Base-by-base conservation (phyloP, 1,140 invertebrate genomes). In the Drosophila leontia region DNA sequence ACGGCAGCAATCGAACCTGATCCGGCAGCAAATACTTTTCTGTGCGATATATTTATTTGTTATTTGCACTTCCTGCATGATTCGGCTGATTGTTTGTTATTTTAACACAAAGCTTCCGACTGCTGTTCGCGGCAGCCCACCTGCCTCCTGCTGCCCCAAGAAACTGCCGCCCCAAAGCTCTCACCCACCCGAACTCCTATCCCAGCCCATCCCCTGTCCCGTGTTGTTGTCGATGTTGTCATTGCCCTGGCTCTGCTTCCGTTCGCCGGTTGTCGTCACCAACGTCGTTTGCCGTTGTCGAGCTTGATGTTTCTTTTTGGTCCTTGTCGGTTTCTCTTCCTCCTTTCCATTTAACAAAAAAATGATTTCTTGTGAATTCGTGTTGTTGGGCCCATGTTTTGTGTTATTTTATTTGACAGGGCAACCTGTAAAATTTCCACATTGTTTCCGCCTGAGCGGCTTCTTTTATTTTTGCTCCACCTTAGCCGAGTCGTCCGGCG, bases 31-130 rank as follows among this genome's bases (percentile, higher is more conserved):
- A 61, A 72, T 56, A 50, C 60, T 60, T 61, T 74, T 50, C 80
- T 53, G 58, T 74, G 77, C 74, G 81, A 90, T 82, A 86, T 90
- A 90, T 90, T 91, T 90, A 90, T 90, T 90, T 90, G 80, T 90
- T 90, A 90, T 90, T 90, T 90, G 81, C 85, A 82, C 85, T 90
- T 90, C 85, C 85, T 90, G 82, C 81, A 85, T 90, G 85, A 88
- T 88, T 90, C 81, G 85, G 69, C 67, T 90, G 85, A 91, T 90
- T 90, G 85, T 90, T 90, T 90, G 85, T 90, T 90, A 91, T 90
- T 90, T 90, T 90, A 90, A 91, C 85, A 85, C 85, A 90, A 85
- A 72, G 85, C 75, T 90, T 90, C 85, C 86, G 86, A 53, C 78
- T 76, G 75, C 53, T 48, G 45, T 53, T 76, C 56, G 74, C 69